These are phyloP conservation scores for Lithobates sylvaticus DNA, from an alignment of 2,797 vertebrate species.

Conservation along the genomic window DNA sequence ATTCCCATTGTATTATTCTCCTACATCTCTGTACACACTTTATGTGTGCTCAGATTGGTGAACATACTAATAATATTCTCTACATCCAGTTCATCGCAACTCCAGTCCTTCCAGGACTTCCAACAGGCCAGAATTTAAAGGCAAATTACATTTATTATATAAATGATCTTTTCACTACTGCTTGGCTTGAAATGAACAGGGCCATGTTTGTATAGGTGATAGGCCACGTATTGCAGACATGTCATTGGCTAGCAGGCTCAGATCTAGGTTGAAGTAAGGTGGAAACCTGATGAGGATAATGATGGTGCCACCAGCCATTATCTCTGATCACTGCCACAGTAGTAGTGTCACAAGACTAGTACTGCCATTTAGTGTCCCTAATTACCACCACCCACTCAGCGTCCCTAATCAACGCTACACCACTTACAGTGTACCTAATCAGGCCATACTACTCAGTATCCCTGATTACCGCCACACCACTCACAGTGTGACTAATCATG, in stretches of 20 bases:
- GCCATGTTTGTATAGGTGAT: background rate
- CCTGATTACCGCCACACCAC: no score
- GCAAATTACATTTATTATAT: background rate
- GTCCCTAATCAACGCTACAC: no score
- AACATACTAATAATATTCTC: background rate
- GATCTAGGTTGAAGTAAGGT: no score
- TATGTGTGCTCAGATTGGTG: background rate
- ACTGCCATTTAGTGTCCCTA: no score
- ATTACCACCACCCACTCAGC: no score
- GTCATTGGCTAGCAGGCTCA: background rate
- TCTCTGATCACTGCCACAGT: no score
- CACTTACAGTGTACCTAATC: no score
- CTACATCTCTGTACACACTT: background rate
- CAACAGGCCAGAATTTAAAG: background rate
- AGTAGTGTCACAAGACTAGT: no score
- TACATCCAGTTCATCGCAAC: background rate
- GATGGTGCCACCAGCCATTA: no score
- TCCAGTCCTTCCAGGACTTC: background rate
- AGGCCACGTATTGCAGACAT: background rate
- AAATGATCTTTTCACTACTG: background rate
- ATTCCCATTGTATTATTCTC: background rate
- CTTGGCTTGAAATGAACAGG: background rate
- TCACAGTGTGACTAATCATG: no score
- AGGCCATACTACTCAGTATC: no score
- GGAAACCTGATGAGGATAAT: no score